phyloP scores from a whole-genome alignment of 2,797 vertebrate species.

The Sebastes cheni region DNA sequence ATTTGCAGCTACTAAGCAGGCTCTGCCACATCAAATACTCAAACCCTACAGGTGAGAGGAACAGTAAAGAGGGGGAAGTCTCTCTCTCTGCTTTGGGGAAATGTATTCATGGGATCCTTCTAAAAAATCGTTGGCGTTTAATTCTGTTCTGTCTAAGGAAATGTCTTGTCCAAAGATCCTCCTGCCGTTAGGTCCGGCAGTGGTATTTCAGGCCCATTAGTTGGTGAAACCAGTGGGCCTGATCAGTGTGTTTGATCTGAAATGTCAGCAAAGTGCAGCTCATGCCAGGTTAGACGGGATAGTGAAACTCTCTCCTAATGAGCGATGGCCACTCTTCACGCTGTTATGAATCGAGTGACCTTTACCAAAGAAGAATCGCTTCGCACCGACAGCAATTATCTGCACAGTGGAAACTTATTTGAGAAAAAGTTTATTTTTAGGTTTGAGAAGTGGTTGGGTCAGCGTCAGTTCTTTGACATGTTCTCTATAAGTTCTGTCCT shows the following conservation, averaged over 20 bases:
- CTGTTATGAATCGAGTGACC: slow-evolving; percentile 70
- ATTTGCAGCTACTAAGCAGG: slow-evolving; percentile 22
- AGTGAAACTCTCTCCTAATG: slow-evolving; percentile 57
- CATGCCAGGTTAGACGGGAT: slow-evolving; percentile 51
- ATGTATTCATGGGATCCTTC: slow-evolving; percentile 10
- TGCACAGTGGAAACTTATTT: slow-evolving; percentile 73
- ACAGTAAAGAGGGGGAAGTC: neutral
- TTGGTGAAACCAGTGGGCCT: slow-evolving; percentile 40
- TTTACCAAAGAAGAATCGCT: slow-evolving; percentile 65
- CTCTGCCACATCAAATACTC: slow-evolving; percentile 36
- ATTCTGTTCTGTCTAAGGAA: neutral
- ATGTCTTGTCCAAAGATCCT: neutral
- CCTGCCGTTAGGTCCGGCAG: slow-evolving; percentile 17
- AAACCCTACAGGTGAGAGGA: slow-evolving; percentile 25
- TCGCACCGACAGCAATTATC: slow-evolving; percentile 70
- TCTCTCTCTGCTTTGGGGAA: slow-evolving; percentile 1
- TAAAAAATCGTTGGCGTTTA: neutral
- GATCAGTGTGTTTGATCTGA: slow-evolving; percentile 69
- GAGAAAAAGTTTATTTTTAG: slow-evolving; percentile 78
- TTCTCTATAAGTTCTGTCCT: neutral
- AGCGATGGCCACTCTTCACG: slow-evolving; percentile 60
- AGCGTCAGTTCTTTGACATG: neutral
- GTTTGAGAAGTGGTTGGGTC: slow-evolving; percentile 57
- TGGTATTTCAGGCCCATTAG: slow-evolving; percentile 48
- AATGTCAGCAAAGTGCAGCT: slow-evolving; percentile 55